A percentile compares a stretch with the other conserved stretches of the same genome.
Evolutionary conservation across 2,797 vertebrate genomes (phyloP).

Genomic region (Peromyscus aztecus): DNA sequence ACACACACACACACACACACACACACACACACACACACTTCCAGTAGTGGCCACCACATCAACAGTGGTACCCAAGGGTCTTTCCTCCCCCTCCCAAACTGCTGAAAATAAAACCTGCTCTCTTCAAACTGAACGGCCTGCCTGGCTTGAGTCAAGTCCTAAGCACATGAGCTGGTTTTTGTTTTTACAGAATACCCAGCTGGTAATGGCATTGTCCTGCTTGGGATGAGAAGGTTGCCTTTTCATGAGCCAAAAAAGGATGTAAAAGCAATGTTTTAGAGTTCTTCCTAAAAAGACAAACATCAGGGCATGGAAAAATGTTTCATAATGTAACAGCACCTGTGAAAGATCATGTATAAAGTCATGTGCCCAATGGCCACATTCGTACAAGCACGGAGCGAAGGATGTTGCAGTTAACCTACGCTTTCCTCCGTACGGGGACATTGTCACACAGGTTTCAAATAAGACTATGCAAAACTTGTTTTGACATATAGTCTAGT

Average conservation of each 20-base stretch:
- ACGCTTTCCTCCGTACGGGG: background rate
- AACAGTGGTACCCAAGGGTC: background rate
- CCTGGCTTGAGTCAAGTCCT: accelerated
- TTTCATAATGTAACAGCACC: background rate
- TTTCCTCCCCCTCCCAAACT: background rate
- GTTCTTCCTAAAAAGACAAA: background rate
- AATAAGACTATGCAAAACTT: background rate
- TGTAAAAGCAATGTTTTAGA: background rate
- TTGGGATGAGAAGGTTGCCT: background rate
- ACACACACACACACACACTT: no score
- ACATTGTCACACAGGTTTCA: background rate
- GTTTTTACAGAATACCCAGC: background rate
- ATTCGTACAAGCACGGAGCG: background rate
- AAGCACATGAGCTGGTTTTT: background rate
- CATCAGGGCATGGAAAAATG: background rate
- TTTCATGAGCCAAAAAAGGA: background rate
- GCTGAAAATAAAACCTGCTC: background rate
- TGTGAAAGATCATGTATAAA: background rate
- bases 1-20: no score
- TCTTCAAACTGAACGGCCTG: background rate
- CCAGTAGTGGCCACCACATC: background rate
- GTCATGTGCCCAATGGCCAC: background rate
- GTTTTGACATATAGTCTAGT: background rate
- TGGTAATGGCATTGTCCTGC: background rate
- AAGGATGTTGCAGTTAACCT: background rate